Base-by-base conservation (phyloP, 1,140 invertebrate species). In the Pseudomyrmex concolor region DNA sequence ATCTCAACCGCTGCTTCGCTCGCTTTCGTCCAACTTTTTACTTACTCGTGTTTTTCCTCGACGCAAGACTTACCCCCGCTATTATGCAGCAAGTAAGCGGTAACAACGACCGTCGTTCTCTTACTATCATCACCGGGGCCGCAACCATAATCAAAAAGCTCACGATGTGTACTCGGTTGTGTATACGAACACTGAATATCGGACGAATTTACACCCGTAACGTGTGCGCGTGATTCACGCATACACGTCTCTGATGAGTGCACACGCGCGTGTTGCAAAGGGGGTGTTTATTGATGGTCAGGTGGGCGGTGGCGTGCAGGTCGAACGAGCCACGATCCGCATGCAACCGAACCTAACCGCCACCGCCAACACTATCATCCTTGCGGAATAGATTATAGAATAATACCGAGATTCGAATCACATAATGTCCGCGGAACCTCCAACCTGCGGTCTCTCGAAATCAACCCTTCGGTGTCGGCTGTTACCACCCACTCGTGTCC, bases 301-400 rank as follows among this genome's bases (percentile, higher is more conserved):
- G 43, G 71, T 50, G 74, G 84, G 83, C 67, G 84, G 72, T 91
- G 85, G 90, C 90, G 89, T 91, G 91, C 86, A 72, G 84, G 74
- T 83, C 70, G 83, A 87, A 83, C 88, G 85, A 86, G 85, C 88
- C 76, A 77, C 81, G 63, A 25, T 57, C 70, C 63, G 86, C 90
- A 90, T 91, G 90, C 89, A 90, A 90, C 71, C 89, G 80, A 78
- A 77, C 81, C 88, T 90, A 89, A 89, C 86, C 76, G 73, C 88
- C 70, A 84, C 86, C 81, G 83, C 81, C 86, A 73, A 86, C 89
- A 87, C 88, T 91, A 88, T 91, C 84, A 88, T 90, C 87, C 66
- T 70, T 85, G 67, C 71, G 80, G 86, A 89, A 89, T 91, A 89
- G 89, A 90, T 91, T 90, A 92, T 90, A 84, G 84, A 88, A 88